A percentile compares a stretch with the other conserved stretches of the same genome.
These are phyloP conservation scores for Petrophora chlorosata DNA, from an alignment of 2,888 invertebrate species.

Conservation along the genomic window DNA sequence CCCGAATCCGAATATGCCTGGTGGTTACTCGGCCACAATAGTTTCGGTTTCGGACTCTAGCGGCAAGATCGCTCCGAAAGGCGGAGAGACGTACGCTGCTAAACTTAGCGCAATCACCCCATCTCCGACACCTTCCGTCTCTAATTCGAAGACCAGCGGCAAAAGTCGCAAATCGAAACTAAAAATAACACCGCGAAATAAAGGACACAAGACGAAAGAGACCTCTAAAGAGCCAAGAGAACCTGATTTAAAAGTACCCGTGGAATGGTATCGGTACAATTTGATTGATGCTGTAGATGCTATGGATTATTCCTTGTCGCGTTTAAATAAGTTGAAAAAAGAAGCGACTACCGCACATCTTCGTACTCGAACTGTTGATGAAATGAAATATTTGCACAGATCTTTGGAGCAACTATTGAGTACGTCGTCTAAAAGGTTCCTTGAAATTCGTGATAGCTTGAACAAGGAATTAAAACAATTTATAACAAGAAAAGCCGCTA, in stretches of 20 bases:
- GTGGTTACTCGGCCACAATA: constrained; percentile 80
- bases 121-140: constrained; percentile 17
- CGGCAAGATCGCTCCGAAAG: constrained; percentile 46
- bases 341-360: constrained; percentile 71
- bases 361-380: constrained; percentile 71
- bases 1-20: constrained; percentile 76
- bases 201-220: constrained; percentile 29
- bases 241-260: constrained; percentile 67
- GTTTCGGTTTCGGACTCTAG: constrained; percentile 69
- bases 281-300: constrained; percentile 82
- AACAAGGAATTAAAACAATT: constrained; percentile 81
- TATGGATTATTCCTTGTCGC: constrained; percentile 80
- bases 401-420: constrained; percentile 81
- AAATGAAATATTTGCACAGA: constrained; percentile 81
- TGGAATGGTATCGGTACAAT: constrained; percentile 85
- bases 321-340: constrained; percentile 79
- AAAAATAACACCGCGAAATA: constrained; percentile 34
- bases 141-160: constrained; percentile 9
- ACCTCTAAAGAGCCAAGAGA: constrained; percentile 41
- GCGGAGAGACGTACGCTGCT: constrained; percentile 67
- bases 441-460: constrained; percentile 81
- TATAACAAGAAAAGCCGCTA: constrained; percentile 60
- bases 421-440: constrained; percentile 80
- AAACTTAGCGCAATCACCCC: constrained; percentile 62
- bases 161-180: constrained; percentile 11